Conservation (phyloP, 2,797 vertebrate species). For the Adelosebastes latens region DNA sequence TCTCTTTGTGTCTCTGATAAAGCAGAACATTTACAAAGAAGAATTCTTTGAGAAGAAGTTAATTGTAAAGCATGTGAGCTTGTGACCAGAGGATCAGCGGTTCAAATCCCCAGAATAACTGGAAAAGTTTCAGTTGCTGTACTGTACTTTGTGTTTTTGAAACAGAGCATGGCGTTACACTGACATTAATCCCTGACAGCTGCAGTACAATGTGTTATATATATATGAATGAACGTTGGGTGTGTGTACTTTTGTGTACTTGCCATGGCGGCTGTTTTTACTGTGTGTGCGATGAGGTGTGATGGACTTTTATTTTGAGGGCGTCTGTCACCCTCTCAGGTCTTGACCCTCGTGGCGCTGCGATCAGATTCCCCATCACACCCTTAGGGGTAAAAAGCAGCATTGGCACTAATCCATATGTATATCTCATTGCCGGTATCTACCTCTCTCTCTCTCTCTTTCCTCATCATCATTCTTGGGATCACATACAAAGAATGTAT, state of each 20-base stretch:
- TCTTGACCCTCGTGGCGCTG: slow-evolving; percentile 13
- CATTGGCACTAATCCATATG: background rate
- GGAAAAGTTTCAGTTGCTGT: background rate
- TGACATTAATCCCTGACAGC: background rate
- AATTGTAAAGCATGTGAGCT: background rate
- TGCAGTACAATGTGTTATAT: background rate
- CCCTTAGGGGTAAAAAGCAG: background rate
- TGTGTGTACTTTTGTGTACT: background rate
- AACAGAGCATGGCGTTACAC: background rate
- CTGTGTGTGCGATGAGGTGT: slow-evolving; percentile 13
- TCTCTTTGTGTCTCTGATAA: background rate
- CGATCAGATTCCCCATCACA: slow-evolving; percentile 36
- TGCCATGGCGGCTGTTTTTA: slow-evolving; percentile 3
- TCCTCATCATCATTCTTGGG: background rate
- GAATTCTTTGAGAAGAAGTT: background rate
- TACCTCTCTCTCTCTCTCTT: background rate
- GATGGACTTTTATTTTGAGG: slow-evolving; percentile 30
- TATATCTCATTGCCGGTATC: background rate
- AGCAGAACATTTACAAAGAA: background rate
- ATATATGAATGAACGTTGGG: background rate
- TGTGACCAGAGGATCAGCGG: background rate
- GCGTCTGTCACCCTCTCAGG: slow-evolving; percentile 31
- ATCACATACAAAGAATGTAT: background rate
- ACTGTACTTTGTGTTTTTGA: background rate
- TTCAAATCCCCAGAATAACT: background rate